A percentile compares a stretch with the other conserved stretches of the same genome.
Evolutionary conservation across 2,888 invertebrate species (phyloP).

Genomic region (Pollenia amentaria): DNA sequence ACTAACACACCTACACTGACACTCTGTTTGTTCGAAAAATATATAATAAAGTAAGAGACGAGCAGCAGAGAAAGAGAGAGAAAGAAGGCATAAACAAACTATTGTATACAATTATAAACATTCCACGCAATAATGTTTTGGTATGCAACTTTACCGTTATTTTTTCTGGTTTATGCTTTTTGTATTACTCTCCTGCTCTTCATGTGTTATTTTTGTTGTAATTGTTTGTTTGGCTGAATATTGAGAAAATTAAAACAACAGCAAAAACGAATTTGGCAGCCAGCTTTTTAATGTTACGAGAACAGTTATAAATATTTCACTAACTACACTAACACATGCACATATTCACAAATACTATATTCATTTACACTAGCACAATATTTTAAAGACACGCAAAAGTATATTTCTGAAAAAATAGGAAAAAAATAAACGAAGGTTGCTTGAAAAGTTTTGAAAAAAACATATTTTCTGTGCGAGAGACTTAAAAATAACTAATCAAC

Average conservation of each 20-base stretch:
- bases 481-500: no score
- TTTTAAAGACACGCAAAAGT: conserved; percentile 27
- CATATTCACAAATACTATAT: not conserved
- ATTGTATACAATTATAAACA: conserved; percentile 11
- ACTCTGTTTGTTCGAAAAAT: not conserved
- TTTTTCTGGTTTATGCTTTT: conserved; percentile 19
- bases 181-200: not conserved
- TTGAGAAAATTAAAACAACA: conserved; percentile 7
- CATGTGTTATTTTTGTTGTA: not conserved
- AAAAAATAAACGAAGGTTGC: not conserved
- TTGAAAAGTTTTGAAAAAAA: not conserved
- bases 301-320: conserved; percentile 51
- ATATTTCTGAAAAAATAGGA: conserved; percentile 37
- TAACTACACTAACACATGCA: conserved; percentile 32
- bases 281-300: conserved; percentile 32
- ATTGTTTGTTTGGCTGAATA: not conserved
- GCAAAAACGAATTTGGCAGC: conserved; percentile 16
- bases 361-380: conserved; percentile 17
- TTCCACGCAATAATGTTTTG: conserved; percentile 27
- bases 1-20: not conserved
- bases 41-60: not conserved
- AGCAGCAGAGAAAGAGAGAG: not conserved
- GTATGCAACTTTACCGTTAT: conserved; percentile 10
- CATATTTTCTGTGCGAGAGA: no score
- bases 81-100: not conserved